Evolutionary conservation across 2,113 vertebrate species (phyloP), one percentile per base, ranked within the genome.

Genomic region (Ellobius talpinus): DNA sequence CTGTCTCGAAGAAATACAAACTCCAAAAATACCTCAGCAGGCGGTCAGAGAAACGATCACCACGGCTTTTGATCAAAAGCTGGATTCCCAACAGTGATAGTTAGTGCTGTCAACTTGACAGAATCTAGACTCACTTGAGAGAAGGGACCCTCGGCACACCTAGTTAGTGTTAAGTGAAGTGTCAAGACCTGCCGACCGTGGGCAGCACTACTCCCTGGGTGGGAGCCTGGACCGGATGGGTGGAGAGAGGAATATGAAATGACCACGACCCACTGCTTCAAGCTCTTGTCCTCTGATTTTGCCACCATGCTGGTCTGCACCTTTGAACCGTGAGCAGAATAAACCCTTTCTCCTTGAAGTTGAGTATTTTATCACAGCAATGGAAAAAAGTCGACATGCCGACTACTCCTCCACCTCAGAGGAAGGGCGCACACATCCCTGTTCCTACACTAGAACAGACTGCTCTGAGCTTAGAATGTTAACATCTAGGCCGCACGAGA

Each of bases 31-130:
- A 91, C 82, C 86, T 87, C 29, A 50, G 58, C 55, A 63, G 50
- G n/a, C 65, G 11, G 24, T 82, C 55, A 94, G 31, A 87, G 45
- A 95, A 97, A 96, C 26, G 61, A 94, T 68, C 19, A 21, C 89
- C 94, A 90, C 42, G 58, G 78, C 65, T 90, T 94, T 70, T 74
- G 74, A 58, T 6, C 31, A 58, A 79, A 78, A 39, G 14, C 39
- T 63, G 39, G 58, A 68, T 91, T 91, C 39, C 82, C 84, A 58
- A 90, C 26, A 63, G 23, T 14, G 24, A 63, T 33, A 36, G 31
- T 31, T 63, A 42, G 13, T 42, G 36, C 39, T 2, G 55, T 16
- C 23, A 61, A 42, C 55, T 14, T n/a, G n/a, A 63, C 13, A 84
- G 61, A 42, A 31, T 13, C 5, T 58, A 84, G 58, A 42, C 13